phyloP scores from a whole-genome alignment of 2,888 invertebrate genomes.

The Drosophila pseudotakahashii region DNA sequence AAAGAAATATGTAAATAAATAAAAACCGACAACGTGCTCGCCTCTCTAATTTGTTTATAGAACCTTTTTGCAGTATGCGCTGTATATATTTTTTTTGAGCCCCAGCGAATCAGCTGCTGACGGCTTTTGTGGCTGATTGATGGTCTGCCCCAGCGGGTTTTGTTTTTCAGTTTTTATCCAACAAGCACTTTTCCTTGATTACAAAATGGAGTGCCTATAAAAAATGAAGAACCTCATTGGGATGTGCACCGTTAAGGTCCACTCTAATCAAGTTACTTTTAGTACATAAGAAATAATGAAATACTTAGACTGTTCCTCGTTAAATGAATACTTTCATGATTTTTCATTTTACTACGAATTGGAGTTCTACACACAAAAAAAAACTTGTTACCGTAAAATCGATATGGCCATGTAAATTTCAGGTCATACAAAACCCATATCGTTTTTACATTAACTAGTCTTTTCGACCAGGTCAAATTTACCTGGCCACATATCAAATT shows the following conservation, averaged over 20 bases:
- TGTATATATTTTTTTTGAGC: slow-evolving; percentile 33
- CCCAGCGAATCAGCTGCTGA: slow-evolving; percentile 52
- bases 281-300: background rate
- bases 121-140: slow-evolving; percentile 40
- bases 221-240: slow-evolving; percentile 52
- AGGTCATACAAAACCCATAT: too few relatives aligned
- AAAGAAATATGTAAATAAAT: slow-evolving; percentile 39
- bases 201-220: slow-evolving; percentile 65
- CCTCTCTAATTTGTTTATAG: slow-evolving; percentile 71
- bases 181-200: slow-evolving; percentile 51
- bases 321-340: too few relatives aligned
- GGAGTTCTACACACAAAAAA: too few relatives aligned
- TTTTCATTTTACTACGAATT: too few relatives aligned
- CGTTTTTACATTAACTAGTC: too few relatives aligned
- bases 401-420: too few relatives aligned
- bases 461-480: too few relatives aligned
- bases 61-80: slow-evolving; percentile 32
- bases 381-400: too few relatives aligned
- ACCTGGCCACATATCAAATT: too few relatives aligned
- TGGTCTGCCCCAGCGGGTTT: slow-evolving; percentile 21
- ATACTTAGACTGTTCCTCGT: background rate
- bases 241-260: background rate
- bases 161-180: slow-evolving; percentile 9
- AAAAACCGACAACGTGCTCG: slow-evolving; percentile 43
- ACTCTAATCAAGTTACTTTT: background rate